These are phyloP conservation scores for Gallinago stenura DNA, from an alignment of 2,797 vertebrate species.

Conservation along the genomic window DNA sequence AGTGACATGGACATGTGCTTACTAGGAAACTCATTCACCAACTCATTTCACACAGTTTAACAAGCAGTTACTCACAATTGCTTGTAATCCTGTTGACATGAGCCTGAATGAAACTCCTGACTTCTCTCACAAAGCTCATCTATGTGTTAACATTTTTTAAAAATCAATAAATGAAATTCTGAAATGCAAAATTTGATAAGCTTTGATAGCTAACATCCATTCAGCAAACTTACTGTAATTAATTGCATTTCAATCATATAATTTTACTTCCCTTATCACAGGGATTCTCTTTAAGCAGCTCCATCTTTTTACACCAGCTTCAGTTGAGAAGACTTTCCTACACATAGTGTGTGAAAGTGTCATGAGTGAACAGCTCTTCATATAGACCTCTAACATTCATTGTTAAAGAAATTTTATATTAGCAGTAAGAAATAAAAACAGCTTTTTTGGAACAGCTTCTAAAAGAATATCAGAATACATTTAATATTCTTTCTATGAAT, in stretches of 20 bases:
- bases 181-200: constrained; percentile 32
- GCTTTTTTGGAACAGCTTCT: neutral
- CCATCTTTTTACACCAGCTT: neutral
- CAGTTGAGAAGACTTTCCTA: neutral
- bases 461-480: constrained; percentile 1
- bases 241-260: constrained; percentile 32
- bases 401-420: neutral
- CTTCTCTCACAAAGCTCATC: constrained; percentile 49
- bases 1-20: constrained; percentile 1
- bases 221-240: constrained; percentile 42
- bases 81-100: constrained; percentile 51
- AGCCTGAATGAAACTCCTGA: constrained; percentile 50
- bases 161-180: constrained; percentile 25
- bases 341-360: neutral
- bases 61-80: constrained; percentile 47
- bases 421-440: neutral
- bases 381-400: neutral
- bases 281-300: neutral
- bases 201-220: constrained; percentile 56
- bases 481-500: neutral
- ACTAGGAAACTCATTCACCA: constrained; percentile 45
- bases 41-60: constrained; percentile 44
- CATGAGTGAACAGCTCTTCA: neutral
- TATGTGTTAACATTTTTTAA: neutral
- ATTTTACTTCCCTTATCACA: neutral